Evolutionary conservation across 2,888 invertebrate species (phyloP).

Genomic region (Mesochorus sp.): DNA sequence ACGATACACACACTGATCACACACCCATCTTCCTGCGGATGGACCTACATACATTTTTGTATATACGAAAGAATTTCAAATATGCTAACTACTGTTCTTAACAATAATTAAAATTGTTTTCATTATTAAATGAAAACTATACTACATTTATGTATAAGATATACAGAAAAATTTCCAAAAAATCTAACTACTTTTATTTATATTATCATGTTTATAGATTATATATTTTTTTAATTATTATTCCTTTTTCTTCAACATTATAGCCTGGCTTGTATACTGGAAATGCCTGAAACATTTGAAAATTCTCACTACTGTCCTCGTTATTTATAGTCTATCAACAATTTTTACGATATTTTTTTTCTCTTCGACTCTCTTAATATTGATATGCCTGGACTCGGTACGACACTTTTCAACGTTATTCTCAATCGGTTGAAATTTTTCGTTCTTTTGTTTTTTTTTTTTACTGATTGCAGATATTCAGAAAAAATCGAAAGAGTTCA

Average conservation of each 20-base stretch:
- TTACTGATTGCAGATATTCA: background rate
- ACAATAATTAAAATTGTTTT: too few species aligned
- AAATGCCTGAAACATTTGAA: slow-evolving; percentile 13
- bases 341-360: background rate
- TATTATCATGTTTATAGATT: too few species aligned
- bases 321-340: background rate
- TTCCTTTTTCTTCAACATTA: slow-evolving; percentile 7
- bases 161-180: too few species aligned
- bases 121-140: too few species aligned
- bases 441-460: background rate
- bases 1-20: too few species aligned
- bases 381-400: slow-evolving; percentile 6
- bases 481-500: background rate
- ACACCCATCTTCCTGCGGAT: too few species aligned
- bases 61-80: too few species aligned
- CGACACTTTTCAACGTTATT: slow-evolving; percentile 8
- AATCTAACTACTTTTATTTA: too few species aligned
- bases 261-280: background rate
- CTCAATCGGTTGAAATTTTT: slow-evolving; percentile 3
- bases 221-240: too few species aligned
- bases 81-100: too few species aligned
- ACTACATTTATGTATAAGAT: too few species aligned
- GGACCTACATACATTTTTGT: too few species aligned
- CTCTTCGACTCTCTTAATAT: background rate
- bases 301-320: background rate